A percentile compares a stretch with the other conserved stretches of the same genome.
These are phyloP conservation scores for Xylocopa sonorina DNA, from an alignment of 1,140 invertebrate genomes.

Conservation along the genomic window DNA sequence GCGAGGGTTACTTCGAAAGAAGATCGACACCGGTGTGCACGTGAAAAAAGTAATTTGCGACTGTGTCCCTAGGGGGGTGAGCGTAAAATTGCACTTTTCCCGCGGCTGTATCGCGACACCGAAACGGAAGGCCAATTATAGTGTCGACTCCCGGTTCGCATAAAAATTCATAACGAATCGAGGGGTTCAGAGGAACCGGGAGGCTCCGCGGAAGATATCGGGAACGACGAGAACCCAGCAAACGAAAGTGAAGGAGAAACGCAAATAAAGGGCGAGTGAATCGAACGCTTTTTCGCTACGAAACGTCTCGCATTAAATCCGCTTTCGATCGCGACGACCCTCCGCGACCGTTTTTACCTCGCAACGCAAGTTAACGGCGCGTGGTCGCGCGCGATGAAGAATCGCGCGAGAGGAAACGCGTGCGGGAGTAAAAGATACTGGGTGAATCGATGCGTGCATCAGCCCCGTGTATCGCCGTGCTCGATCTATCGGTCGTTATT, in stretches of 20 bases:
- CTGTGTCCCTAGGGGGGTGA: conserved; percentile 29
- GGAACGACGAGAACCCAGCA: conserved; percentile 22
- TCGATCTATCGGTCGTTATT: conserved; percentile 54
- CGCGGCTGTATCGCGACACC: conserved; percentile 12
- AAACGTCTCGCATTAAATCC: conserved; percentile 16
- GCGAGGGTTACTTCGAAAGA: conserved; percentile 17
- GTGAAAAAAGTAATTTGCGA: conserved; percentile 52
- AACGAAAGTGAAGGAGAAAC: conserved; percentile 6
- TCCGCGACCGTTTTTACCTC: too few species aligned
- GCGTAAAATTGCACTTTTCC: conserved; percentile 48
- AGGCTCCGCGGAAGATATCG: neutral
- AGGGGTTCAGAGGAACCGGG: neutral
- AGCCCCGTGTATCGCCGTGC: conserved; percentile 47
- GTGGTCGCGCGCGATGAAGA: neutral
- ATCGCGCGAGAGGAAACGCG: conserved; percentile 1
- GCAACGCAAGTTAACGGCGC: neutral
- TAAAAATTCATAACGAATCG: conserved; percentile 44
- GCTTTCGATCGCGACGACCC: neutral
- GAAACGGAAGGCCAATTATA: conserved; percentile 39
- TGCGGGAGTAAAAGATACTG: neutral
- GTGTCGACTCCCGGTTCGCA: conserved; percentile 20
- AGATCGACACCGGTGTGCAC: conserved; percentile 31
- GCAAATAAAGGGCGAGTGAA: neutral
- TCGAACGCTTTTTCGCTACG: neutral
- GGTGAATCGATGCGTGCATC: conserved; percentile 34